Evolutionary conservation across 2,888 invertebrate species (phyloP).

Genomic region (Macrosiphum euphorbiae): DNA sequence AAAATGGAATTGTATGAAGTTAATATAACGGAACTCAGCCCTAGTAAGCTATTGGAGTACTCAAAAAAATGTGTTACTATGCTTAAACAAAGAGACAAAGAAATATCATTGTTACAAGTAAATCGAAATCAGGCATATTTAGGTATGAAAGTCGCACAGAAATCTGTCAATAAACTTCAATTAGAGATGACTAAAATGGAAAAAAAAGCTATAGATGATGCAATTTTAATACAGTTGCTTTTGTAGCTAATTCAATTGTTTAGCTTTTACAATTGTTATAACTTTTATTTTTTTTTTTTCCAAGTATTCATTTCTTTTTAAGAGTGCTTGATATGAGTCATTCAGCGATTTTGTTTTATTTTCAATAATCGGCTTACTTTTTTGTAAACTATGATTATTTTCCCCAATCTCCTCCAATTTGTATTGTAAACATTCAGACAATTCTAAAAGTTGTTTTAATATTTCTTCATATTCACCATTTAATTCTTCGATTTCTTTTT

Average conservation of each 20-base stretch:
- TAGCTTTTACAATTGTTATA: background rate
- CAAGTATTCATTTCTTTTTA: background rate
- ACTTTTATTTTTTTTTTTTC: background rate
- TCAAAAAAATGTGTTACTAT: background rate
- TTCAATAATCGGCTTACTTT: background rate
- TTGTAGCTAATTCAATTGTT: background rate
- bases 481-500: background rate
- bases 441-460: background rate
- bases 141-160: background rate
- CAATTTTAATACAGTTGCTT: no score
- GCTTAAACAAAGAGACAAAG: slow-evolving; percentile 6
- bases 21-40: background rate
- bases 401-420: background rate
- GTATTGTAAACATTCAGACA: background rate
- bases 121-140: background rate
- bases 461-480: background rate
- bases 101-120: background rate
- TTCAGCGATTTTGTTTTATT: background rate
- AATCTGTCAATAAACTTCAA: background rate
- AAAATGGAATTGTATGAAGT: background rate
- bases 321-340: background rate
- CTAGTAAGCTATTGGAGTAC: background rate
- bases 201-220: background rate
- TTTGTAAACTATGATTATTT: background rate
- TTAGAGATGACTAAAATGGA: background rate